Evolutionary conservation across 2,888 invertebrate genomes (phyloP), one percentile per base, ranked within the genome.

Genomic region (Physocephala rufipes): DNA sequence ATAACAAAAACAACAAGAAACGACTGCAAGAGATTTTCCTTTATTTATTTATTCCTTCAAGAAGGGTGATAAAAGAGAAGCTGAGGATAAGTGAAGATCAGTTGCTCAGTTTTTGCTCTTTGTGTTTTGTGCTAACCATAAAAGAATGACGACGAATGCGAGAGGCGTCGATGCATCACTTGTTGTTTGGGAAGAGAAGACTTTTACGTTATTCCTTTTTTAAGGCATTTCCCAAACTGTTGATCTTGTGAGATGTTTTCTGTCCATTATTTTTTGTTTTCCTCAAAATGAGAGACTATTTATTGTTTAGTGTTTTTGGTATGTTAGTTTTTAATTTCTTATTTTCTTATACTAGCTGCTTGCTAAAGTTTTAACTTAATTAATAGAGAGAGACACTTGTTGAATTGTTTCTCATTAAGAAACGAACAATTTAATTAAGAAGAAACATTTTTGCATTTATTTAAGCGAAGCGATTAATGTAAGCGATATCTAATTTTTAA

Each of bases 131-230:
- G n/a, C n/a, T n/a, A n/a, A n/a, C n/a, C n/a, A n/a, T n/a, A n/a
- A n/a, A n/a, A n/a, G n/a, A n/a, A n/a, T n/a, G n/a, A n/a, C n/a
- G n/a, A n/a, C n/a, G n/a, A n/a, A n/a, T n/a, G n/a, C n/a, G n/a
- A n/a, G n/a, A n/a, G n/a, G n/a, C n/a, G n/a, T n/a, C n/a, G n/a
- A n/a, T n/a, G 72, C 63, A 58, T 65, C 71, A 74, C 75, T 73
- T 75, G 71, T 45, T 78, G 81, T 78, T 80, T 79, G 82, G 21
- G 80, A 81, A 81, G 82, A 77, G 36, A 76, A 76, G 78, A 78
- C 80, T 82, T 81, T 81, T 81, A 81, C 81, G 80, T 81, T 79
- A 43, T 63, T 19, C 47, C 13, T 47, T 43, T 45, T 16, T 24
- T 24, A n/a, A 16, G 61, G 36, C 43, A 19, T 62, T 62, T 62